phyloP scores from a whole-genome alignment of 2,113 vertebrate species.

The Ancistrus triradiatus region DNA sequence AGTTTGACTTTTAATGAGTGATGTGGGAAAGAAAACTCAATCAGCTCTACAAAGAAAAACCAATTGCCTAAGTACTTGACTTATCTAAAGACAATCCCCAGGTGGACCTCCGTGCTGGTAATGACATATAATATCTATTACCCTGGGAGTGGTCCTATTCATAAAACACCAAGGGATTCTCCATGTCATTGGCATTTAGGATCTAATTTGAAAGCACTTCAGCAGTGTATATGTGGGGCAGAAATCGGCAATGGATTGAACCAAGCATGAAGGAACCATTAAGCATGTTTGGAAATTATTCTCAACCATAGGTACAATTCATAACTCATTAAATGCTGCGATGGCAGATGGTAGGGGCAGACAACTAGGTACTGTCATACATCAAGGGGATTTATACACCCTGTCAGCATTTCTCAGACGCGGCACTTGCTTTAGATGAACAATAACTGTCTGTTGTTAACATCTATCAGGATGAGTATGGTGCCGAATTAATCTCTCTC shows the following conservation, averaged over 20 bases:
- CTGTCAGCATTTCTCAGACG: constrained; percentile 30
- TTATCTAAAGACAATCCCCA: constrained; percentile 64
- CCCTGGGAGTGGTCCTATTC: constrained; percentile 58
- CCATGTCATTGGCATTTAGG: constrained; percentile 58
- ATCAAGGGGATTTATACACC: constrained; percentile 28
- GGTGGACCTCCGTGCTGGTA: constrained; percentile 62
- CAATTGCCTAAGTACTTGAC: constrained; percentile 63
- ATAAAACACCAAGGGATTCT: constrained; percentile 58
- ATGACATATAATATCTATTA: constrained; percentile 66
- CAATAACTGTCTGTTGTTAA: constrained; percentile 41
- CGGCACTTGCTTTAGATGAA: constrained; percentile 32
- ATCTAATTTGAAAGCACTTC: constrained; percentile 66
- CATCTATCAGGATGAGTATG: constrained; percentile 39
- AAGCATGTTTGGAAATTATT: constrained; percentile 36
- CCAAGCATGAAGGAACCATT: constrained; percentile 50
- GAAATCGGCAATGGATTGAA: constrained; percentile 14
- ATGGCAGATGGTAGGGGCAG: constrained; percentile 49
- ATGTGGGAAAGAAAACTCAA: constrained; percentile 56
- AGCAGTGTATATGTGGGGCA: constrained; percentile 45
- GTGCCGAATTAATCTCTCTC: constrained; percentile 29
- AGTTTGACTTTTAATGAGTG: constrained; percentile 66
- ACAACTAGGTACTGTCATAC: constrained; percentile 30
- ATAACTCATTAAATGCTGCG: constrained; percentile 39
- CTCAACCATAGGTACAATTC: constrained; percentile 40
- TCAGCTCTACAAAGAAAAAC: constrained; percentile 60